Percentiles rank a stretch among this genome's conserved stretches.
These are phyloP conservation scores for Guaruba guarouba DNA, from an alignment of 2,113 vertebrate species.

Conservation along the genomic window DNA sequence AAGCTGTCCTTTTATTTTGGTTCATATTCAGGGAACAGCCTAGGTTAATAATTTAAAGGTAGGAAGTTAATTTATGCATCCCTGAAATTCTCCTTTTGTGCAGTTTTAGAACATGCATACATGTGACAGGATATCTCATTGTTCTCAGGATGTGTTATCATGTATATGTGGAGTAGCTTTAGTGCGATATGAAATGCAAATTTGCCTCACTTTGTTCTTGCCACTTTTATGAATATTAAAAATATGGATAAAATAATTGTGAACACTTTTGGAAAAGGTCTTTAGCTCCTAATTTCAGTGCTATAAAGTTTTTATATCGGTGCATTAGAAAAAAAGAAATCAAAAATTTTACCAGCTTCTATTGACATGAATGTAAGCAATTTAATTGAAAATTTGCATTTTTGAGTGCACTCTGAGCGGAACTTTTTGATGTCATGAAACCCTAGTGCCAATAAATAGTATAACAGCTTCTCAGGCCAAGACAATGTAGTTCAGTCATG, in stretches of 20 bases:
- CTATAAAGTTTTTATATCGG: slow-evolving; percentile 35
- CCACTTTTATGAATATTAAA: slow-evolving; percentile 74
- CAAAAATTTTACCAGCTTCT: slow-evolving; percentile 14
- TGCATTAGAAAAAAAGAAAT: slow-evolving; percentile 23
- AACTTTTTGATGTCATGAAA: slow-evolving; percentile 27
- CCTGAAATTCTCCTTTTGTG: slow-evolving; percentile 64
- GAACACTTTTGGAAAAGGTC: slow-evolving; percentile 58
- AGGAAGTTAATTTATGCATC: slow-evolving; percentile 67
- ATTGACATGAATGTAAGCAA: slow-evolving; percentile 12
- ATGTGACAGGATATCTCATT: slow-evolving; percentile 66
- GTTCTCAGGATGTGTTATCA: slow-evolving; percentile 56
- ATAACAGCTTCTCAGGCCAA: neutral
- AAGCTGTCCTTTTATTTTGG: slow-evolving; percentile 33
- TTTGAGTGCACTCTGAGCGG: neutral
- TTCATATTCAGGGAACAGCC: slow-evolving; percentile 42
- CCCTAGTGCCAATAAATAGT: neutral
- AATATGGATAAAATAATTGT: slow-evolving; percentile 66
- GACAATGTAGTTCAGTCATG: neutral
- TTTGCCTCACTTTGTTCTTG: slow-evolving; percentile 67
- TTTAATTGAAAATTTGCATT: slow-evolving; percentile 64
- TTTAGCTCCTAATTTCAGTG: slow-evolving; percentile 55
- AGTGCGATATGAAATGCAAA: slow-evolving; percentile 65
- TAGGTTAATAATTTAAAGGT: slow-evolving; percentile 66
- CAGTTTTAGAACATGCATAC: slow-evolving; percentile 54
- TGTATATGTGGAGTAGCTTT: slow-evolving; percentile 63